A percentile compares a stretch with the other conserved stretches of the same genome.
phyloP scores from a whole-genome alignment of 2,797 vertebrate genomes.

The Sebastes baramenuke region DNA sequence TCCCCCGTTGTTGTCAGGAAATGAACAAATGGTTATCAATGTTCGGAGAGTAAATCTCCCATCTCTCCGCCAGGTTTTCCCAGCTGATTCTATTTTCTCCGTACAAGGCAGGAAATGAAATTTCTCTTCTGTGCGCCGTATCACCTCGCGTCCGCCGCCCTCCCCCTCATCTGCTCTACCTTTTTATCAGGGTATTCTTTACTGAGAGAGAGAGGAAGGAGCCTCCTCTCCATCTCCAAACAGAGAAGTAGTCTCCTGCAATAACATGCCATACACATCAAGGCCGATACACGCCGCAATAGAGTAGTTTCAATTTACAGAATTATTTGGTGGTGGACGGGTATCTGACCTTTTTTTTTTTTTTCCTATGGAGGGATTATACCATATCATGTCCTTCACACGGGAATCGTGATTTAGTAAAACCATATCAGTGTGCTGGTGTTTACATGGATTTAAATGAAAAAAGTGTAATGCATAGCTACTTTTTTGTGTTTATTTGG shows the following conservation, averaged over 20 bases:
- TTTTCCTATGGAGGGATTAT: constrained; percentile 52
- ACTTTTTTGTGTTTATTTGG: neutral
- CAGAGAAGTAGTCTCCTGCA: constrained; percentile 70
- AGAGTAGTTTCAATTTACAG: constrained; percentile 81
- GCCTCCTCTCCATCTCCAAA: constrained; percentile 68
- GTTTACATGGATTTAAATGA: neutral
- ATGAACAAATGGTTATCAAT: constrained; percentile 99
- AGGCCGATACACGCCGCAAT: constrained; percentile 61
- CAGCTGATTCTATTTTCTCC: constrained; percentile 92
- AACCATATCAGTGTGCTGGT: neutral
- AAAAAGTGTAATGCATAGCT: neutral
- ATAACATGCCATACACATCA: constrained; percentile 65
- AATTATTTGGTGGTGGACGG: constrained; percentile 64
- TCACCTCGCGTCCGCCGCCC: constrained; percentile 42
- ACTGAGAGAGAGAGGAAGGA: constrained; percentile 60
- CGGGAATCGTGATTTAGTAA: constrained; percentile 1
- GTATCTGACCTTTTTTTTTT: constrained; percentile 46
- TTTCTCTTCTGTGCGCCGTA: constrained; percentile 76
- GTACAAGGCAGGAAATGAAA: constrained; percentile 97
- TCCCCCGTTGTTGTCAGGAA: constrained; percentile 96
- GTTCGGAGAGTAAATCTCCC: constrained; percentile 91
- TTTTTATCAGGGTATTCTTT: constrained; percentile 87
- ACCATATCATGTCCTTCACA: constrained; percentile 35
- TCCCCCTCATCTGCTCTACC: constrained; percentile 63
- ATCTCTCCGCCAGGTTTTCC: constrained; percentile 94